A percentile compares a stretch with the other conserved stretches of the same genome.
Conservation (phyloP, 2,113 vertebrate species). For the Laticauda laticaudata region DNA sequence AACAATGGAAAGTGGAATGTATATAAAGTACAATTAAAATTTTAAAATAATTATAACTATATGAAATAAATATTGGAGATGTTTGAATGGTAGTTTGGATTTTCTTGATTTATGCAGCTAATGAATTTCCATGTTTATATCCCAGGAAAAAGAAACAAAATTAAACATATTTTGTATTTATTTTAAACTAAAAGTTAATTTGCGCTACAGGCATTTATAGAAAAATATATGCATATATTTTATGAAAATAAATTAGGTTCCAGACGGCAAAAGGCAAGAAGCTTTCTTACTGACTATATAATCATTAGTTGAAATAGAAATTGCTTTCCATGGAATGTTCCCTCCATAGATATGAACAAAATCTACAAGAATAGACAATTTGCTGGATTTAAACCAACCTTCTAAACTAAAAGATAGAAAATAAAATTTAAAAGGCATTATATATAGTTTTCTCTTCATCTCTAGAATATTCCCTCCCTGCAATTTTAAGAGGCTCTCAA, state of each 20-base stretch:
- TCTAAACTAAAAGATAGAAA: neutral
- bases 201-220: neutral
- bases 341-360: neutral
- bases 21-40: conserved; percentile 46
- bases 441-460: neutral
- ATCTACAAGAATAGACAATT: neutral
- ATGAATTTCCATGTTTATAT: conserved; percentile 61
- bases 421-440: neutral
- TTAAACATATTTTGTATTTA: neutral
- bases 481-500: neutral
- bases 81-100: conserved; percentile 65
- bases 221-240: neutral
- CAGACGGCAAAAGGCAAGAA: neutral
- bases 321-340: neutral
- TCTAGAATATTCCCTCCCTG: neutral
- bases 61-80: conserved; percentile 61
- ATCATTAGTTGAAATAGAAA: neutral
- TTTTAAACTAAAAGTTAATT: neutral
- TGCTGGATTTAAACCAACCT: neutral
- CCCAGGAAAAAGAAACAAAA: neutral
- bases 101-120: conserved; percentile 46
- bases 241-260: neutral
- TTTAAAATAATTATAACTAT: conserved; percentile 60
- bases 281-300: neutral
- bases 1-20: conserved; percentile 37